phyloP scores from a whole-genome alignment of 1,140 invertebrate species.

The Drosophila murphyi region DNA sequence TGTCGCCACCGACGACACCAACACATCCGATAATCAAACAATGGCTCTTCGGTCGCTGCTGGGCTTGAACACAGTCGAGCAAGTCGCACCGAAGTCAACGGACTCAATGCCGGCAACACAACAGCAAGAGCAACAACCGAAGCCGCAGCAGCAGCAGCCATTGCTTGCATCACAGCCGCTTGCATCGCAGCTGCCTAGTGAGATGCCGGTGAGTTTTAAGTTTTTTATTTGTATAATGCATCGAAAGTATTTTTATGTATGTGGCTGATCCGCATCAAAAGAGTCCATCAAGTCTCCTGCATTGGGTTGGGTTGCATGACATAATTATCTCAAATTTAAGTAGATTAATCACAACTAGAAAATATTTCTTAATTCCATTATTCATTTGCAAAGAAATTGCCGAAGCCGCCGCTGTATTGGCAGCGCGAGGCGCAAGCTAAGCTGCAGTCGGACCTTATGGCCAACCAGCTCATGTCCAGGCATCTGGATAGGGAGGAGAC shows the following conservation, averaged over 20 bases:
- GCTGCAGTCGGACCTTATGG: slow-evolving; percentile 2
- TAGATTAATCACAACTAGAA: too few species aligned
- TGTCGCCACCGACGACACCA: not conserved
- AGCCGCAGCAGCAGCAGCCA: not conserved
- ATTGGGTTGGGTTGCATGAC: too few species aligned
- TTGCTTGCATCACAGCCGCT: not conserved
- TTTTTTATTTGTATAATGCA: too few species aligned
- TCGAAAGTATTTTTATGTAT: too few species aligned
- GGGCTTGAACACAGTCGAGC: slow-evolving; percentile 34
- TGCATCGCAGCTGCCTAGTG: slow-evolving; percentile 6
- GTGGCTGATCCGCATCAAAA: too few species aligned
- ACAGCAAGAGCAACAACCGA: not conserved
- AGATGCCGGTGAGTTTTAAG: slow-evolving; percentile 6
- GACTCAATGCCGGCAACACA: not conserved
- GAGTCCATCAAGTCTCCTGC: too few species aligned
- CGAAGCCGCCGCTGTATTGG: slow-evolving; percentile 64
- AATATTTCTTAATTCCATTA: too few species aligned
- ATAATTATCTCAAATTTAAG: too few species aligned
- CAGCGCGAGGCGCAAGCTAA: slow-evolving; percentile 56
- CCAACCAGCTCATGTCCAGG: not conserved
- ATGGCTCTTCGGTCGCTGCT: slow-evolving; percentile 54
- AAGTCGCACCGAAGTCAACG: not conserved
- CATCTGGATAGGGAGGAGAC: not conserved
- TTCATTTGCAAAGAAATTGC: slow-evolving; percentile 45
- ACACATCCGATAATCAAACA: slow-evolving; percentile 36